Base-by-base conservation (phyloP, 2,888 invertebrate species). In the Rapana venosa region DNA sequence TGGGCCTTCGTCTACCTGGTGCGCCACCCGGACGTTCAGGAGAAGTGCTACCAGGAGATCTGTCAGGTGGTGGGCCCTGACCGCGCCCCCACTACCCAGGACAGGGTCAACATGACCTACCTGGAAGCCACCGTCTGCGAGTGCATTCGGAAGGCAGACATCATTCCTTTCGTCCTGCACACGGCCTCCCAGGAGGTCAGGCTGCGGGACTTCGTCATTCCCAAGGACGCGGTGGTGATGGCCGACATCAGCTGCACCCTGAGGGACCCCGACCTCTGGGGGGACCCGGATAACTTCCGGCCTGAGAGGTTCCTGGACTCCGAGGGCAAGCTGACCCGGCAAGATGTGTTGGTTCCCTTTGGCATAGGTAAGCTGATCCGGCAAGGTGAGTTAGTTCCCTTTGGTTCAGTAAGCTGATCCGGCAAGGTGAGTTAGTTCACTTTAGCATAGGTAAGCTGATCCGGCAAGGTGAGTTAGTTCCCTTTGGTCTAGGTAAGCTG, bases 171-270 rank as follows among this genome's bases (percentile, higher is more conserved):
- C 20, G 36, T 35, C 5, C 56, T 20, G 26, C 95, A 94, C 87
- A 87, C 91, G 20, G 90, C 91, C 0, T 79, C 91, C 32, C 81
- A 91, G 26, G 94, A 95, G 84, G 92, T 94, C 30, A 81, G 86
- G 11, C 92, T 95, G 36, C 90, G 91, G 8, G 95, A 94, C 35
- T 95, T 93, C 88, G 92, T 91, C 0, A 94, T 96, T 95, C 95
- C 15, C 92, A 92, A 74, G 93, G 92, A 74, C 84, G 91, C 92
- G 0, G 91, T 93, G 20, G 90, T 93, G 26, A 30, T 94, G 20
- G 91, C 92, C 8, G 93, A 93, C 90, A 47, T 94, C 17, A 92
- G 92, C 86, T 93, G 94, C 22, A 92, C 93, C 13, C 90, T 93
- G 30, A 90, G 36, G 17, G 95, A 95, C 90, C 91, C 90, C 17